These are phyloP conservation scores for Pygathrix nemaeus DNA, from an alignment of 2,113 vertebrate species.

Conservation along the genomic window DNA sequence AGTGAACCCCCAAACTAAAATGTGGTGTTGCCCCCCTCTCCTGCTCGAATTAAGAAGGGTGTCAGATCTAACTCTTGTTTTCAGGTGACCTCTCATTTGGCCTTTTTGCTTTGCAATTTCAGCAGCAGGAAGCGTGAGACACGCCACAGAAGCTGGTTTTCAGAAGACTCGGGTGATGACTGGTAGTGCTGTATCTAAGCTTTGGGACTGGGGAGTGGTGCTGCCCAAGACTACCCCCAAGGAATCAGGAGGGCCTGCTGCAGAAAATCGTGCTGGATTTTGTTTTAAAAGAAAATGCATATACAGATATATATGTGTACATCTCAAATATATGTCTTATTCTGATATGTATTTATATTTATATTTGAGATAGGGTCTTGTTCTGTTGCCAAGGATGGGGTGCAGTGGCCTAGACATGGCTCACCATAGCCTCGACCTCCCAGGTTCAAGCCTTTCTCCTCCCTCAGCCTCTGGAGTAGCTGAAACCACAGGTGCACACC, in stretches of 20 bases:
- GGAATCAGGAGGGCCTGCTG: too few species aligned
- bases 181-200: background rate
- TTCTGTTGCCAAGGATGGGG: too few species aligned
- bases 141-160: accelerated
- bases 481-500: too few species aligned
- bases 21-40: background rate
- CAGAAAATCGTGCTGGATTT: background rate
- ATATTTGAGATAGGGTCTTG: too few species aligned
- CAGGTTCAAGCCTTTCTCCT: too few species aligned
- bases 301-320: too few species aligned
- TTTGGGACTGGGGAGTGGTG: accelerated
- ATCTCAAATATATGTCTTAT: too few species aligned
- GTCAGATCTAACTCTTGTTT: background rate
- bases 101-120: background rate
- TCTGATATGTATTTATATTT: too few species aligned
- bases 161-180: accelerated
- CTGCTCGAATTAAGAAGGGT: accelerated
- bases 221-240: too few species aligned
- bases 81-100: background rate
- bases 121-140: accelerated
- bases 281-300: background rate
- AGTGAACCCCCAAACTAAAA: background rate
- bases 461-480: too few species aligned
- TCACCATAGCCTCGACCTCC: too few species aligned
- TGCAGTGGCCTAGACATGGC: too few species aligned